Evolutionary conservation across 2,797 vertebrate species (phyloP), one percentile per base, ranked within the genome.

Genomic region (Neomorphus geoffroyi): DNA sequence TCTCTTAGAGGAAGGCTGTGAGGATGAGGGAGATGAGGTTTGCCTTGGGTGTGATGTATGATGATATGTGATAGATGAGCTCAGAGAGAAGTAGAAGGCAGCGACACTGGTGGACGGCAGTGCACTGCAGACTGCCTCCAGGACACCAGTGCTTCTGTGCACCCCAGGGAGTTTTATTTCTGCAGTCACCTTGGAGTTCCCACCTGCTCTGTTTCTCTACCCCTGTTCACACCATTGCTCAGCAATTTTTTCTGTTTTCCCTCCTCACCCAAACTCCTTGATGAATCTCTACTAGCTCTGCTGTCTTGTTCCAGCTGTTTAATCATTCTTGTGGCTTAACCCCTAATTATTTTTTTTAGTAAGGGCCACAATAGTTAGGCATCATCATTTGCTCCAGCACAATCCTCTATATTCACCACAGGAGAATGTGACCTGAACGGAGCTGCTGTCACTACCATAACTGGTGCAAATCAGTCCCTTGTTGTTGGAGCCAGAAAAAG

Each of bases 331-430:
- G 35, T 56, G 43, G 10, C 32, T 35, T 24, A 66, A 18, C 4
- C 2, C 7, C 33, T 13, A 6, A 1, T 33, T 53, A 43, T 88
- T 50, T 71, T 30, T 24, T 60, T 37, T 11, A n/a, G n/a, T 2
- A 22, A 64, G 35, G 19, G 2, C 16, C 12, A 9, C 6, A 57
- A 32, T 16, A 69, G 13, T 24, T 39, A 78, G 28, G 41, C 26
- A 46, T 5, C 2, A 0, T 28, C n/a, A 18, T 7, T 24, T 70
- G 10, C 30, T 88, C 21, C 57, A 79, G 7, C 18, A 67, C 28
- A 7, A 21, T 57, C 80, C 35, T 73, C 11, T 27, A 10, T 10
- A 24, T 24, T 50, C 37, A 26, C 41, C 0, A 0, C 9, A 23
- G 7, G 18, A 53, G 32, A 83, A 71, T 0, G 0, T 54, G 62